phyloP scores from a whole-genome alignment of 2,113 vertebrate species.

The Scalopus aquaticus region DNA sequence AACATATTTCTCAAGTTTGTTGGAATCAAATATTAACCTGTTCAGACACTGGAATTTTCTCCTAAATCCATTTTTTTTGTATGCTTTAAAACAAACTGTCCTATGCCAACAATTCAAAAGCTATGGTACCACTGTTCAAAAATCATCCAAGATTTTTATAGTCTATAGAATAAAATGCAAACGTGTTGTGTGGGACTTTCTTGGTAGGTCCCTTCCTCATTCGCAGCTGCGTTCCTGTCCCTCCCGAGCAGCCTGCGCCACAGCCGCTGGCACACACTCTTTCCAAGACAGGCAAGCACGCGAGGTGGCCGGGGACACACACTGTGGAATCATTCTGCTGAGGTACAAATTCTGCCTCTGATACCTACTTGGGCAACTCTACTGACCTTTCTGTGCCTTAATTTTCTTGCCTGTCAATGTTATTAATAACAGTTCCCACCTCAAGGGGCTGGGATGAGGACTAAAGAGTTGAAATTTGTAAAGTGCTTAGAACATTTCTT shows the following conservation, averaged over 20 bases:
- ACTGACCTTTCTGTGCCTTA: background rate
- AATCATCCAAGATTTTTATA: background rate
- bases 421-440: background rate
- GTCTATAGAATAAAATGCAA: background rate
- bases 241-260: fast-evolving
- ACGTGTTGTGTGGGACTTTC: fast-evolving
- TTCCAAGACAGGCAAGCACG: background rate
- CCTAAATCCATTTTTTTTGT: background rate
- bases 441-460: background rate
- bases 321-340: no score
- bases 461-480: background rate
- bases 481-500: background rate
- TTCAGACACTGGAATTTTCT: background rate
- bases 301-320: fast-evolving
- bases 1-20: background rate
- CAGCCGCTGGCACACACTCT: fast-evolving
- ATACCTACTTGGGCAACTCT: background rate
- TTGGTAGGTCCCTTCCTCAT: fast-evolving
- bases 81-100: background rate
- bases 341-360: background rate
- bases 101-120: background rate
- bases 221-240: background rate
- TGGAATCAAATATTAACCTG: no score
- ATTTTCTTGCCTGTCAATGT: background rate
- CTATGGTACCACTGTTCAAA: background rate